Evolutionary conservation across 2,797 vertebrate species (phyloP), one percentile per base, ranked within the genome.

Genomic region (Channallabes apus): DNA sequence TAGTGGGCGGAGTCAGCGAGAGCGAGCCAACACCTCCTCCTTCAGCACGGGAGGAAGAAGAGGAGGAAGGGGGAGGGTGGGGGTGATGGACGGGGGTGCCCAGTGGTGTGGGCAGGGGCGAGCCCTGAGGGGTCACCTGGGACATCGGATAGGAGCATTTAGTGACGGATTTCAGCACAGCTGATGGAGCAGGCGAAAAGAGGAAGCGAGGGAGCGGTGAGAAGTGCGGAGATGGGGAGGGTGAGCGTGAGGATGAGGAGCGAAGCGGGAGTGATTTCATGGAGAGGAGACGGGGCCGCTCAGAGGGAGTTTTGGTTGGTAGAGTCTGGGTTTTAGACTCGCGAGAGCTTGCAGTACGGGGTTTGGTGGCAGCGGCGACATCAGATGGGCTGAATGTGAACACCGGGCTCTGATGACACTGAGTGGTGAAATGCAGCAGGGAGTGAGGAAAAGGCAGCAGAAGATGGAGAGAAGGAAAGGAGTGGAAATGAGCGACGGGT

Each of bases 51-150:
- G 95, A 95, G 54, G 86, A 88, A 56, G 88, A 93, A 85, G 94
- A 94, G 89, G 94, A 91, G 81, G 94, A 94, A 92, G 96, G 95
- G 86, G 95, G 95, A 92, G 95, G 96, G 90, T 96, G 96, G 91
- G 97, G 96, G 85, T 97, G 96, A 95, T 97, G 97, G 93, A 97
- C 95, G 82, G 97, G 97, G 87, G 97, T 97, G 93, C 96, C 96
- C 95, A 97, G 93, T 59, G 97, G 97, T 83, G 97, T 97, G 92
- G 96, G 96, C 92, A 96, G 93, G 90, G 96, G 96, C 91, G 96
- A 96, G 88, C 96, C 97, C 91, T 96, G 96, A 93, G 96, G 96
- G 87, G 96, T 97, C 67, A 96, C 96, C 96, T 97, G 96, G 81
- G 94, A 93, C 93, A 96, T 93, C 94, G 94, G 95, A 93, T 95